Evolutionary conservation across 2,797 vertebrate genomes (phyloP), one percentile per base, ranked within the genome.

Genomic region (Echeneis naucrates): DNA sequence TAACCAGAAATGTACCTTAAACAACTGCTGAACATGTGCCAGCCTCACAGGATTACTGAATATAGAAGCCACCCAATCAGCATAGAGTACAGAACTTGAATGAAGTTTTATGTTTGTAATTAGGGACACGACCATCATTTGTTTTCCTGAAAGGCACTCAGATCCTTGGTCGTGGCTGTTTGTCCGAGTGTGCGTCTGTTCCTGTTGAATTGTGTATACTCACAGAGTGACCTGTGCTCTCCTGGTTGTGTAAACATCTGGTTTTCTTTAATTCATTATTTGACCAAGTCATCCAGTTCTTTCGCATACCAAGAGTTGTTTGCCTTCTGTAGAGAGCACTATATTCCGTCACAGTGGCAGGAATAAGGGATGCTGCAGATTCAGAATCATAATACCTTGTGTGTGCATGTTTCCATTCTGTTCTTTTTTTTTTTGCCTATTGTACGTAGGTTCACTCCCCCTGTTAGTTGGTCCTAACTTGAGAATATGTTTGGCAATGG

Each of bases 221-320:
- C 48, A 50, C 14, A 32, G 19, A 21, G 11, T 37, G 4, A 48
- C 10, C 45, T 72, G n/a, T 32, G 1, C 16, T 26, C 11, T 35
- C 24, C 10, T 53, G 13, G 21, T 40, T 62, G 8, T 42, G 23
- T 53, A 32, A 33, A 11, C 17, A 3, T 2, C n/a, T 47, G 12
- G 38, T 27, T 56, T 56, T 63, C 50, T 66, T 68, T 30, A 50
- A 35, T 54, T 50, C 17, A 33, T 53, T 64, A 37, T 55, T 55
- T 75, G 24, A 65, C 23, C 17, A 40, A 59, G 27, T 70, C 11
- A 21, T 51, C 70, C 17, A 32, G 19, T 12, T 40, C 27, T 17
- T 48, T 21, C 23, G 24, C 10, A 1, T 26, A 44, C 52, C 6
- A 19, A 19, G 12, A 53, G 10, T 37, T 40, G 42, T 50, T 45